A percentile compares a stretch with the other conserved stretches of the same genome.
Evolutionary conservation across 1,140 invertebrate species (phyloP).

Genomic region (Aricia agestis): DNA sequence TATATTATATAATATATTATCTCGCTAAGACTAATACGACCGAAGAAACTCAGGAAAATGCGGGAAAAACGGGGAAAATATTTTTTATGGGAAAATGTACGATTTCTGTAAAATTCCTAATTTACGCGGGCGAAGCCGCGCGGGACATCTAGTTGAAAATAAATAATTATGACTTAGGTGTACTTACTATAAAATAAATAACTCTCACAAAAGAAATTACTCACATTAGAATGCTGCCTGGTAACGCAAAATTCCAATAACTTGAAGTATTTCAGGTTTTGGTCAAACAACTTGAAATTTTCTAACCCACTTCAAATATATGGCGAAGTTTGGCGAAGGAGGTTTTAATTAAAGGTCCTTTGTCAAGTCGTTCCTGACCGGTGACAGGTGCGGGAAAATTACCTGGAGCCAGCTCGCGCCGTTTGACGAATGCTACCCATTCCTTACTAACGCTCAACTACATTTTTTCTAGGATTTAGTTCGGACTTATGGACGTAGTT

Average conservation of each 20-base stretch:
- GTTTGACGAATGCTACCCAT: conserved; percentile 5
- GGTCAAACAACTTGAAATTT: conserved; percentile 7
- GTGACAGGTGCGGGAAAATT: conserved; percentile 38
- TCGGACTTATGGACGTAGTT: neutral
- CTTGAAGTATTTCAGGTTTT: neutral
- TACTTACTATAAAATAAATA: no score
- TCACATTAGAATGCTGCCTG: neutral
- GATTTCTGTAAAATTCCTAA: no score
- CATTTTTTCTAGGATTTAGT: neutral
- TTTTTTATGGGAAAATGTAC: no score
- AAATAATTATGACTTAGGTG: no score
- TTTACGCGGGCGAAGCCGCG: no score
- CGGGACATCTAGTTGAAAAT: no score
- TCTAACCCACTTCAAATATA: conserved; percentile 17
- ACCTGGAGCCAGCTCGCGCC: conserved; percentile 16
- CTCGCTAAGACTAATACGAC: no score
- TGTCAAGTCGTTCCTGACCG: conserved; percentile 31
- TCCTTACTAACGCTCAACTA: neutral
- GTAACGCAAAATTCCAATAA: conserved; percentile 2
- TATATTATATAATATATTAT: no score
- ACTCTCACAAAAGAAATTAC: no score
- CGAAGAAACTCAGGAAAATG: no score
- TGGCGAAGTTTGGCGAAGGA: conserved; percentile 29
- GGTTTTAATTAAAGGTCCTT: conserved; percentile 41
- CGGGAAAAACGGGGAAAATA: no score